These are phyloP conservation scores for Cephonodes hylas DNA, from an alignment of 2,888 invertebrate species.

Conservation along the genomic window DNA sequence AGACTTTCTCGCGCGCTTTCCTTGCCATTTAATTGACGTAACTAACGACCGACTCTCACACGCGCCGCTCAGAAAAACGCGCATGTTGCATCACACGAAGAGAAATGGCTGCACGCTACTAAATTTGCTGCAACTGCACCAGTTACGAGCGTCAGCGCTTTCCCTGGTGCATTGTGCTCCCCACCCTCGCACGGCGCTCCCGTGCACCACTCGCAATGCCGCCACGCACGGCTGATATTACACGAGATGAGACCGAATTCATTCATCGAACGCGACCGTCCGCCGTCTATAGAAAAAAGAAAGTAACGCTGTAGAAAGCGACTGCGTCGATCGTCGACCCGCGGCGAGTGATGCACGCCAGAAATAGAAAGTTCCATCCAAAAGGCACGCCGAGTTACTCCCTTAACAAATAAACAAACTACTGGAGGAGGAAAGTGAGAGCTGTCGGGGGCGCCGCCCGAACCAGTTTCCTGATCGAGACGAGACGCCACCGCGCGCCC, in stretches of 20 bases:
- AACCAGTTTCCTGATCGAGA: slow-evolving; percentile 61
- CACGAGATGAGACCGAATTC: slow-evolving; percentile 56
- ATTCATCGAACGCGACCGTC: slow-evolving; percentile 46
- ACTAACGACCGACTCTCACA: slow-evolving; percentile 74
- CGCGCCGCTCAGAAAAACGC: slow-evolving; percentile 70
- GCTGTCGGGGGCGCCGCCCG: slow-evolving; percentile 55
- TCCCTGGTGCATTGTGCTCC: slow-evolving; percentile 67
- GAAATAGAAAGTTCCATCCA: slow-evolving; percentile 78
- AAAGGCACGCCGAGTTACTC: slow-evolving; percentile 60
- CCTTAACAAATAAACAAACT: slow-evolving; percentile 77
- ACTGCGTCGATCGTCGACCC: slow-evolving; percentile 71
- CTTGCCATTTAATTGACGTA: slow-evolving; percentile 77
- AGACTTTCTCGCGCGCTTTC: slow-evolving; percentile 78
- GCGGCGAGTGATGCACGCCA: slow-evolving; percentile 67
- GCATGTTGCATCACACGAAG: slow-evolving; percentile 74
- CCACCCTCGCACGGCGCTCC: slow-evolving; percentile 34
- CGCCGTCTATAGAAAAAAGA: slow-evolving; percentile 68
- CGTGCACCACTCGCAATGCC: slow-evolving; percentile 18
- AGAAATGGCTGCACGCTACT: slow-evolving; percentile 77
- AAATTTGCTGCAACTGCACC: slow-evolving; percentile 69
- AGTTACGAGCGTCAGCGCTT: slow-evolving; percentile 64
- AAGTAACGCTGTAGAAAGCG: slow-evolving; percentile 78
- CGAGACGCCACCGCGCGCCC: slow-evolving; percentile 25
- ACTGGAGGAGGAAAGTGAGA: slow-evolving; percentile 75
- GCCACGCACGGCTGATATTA: slow-evolving; percentile 34